Evolutionary conservation across 2,113 vertebrate species (phyloP).

Genomic region (Pardalotus punctatus): DNA sequence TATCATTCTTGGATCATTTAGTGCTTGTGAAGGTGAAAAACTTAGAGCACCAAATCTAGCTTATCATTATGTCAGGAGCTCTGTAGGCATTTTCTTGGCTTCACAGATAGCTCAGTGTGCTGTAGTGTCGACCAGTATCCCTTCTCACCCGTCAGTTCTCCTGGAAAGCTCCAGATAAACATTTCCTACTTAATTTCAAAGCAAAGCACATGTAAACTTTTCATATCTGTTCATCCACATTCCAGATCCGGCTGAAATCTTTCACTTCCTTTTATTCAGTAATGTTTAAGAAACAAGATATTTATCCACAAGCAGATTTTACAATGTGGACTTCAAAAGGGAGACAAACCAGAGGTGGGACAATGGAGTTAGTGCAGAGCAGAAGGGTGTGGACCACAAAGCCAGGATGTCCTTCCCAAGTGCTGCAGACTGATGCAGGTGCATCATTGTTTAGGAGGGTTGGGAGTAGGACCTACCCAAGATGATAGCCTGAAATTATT

Average conservation of each 20-base stretch:
- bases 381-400: background rate
- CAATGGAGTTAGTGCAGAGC: background rate
- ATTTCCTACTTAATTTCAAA: conserved; percentile 31
- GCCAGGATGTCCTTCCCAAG: background rate
- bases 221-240: background rate
- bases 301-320: background rate
- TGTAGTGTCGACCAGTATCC: background rate
- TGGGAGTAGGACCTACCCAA: background rate
- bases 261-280: conserved; percentile 39
- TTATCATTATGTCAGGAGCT: background rate
- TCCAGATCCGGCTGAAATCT: background rate
- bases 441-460: background rate
- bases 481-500: background rate
- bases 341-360: background rate
- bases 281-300: background rate
- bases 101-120: background rate
- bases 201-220: background rate
- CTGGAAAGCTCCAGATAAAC: background rate
- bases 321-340: background rate
- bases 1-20: conserved; percentile 25
- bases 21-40: conserved; percentile 33
- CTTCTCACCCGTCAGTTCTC: background rate
- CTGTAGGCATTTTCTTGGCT: background rate
- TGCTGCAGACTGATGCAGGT: background rate
- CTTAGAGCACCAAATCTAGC: background rate